phyloP scores from a whole-genome alignment of 2,797 vertebrate species.

The Balearica regulorum region DNA sequence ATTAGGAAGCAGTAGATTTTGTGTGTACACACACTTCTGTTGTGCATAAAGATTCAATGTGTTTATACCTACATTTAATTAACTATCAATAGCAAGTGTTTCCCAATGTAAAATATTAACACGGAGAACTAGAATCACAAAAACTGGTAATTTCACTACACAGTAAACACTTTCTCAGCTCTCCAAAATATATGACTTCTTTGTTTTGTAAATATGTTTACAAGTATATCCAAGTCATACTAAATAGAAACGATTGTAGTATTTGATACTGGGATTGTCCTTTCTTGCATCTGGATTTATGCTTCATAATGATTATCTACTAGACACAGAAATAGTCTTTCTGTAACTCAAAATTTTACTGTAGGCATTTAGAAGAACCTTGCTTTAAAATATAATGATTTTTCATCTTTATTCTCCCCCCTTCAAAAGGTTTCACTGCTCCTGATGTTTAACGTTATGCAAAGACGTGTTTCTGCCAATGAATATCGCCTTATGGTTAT shows the following conservation, averaged over 20 bases:
- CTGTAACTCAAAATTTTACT: constrained; percentile 78
- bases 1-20: not conserved
- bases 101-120: not conserved
- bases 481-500: constrained; percentile 85
- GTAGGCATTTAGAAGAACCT: constrained; percentile 81
- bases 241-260: constrained; percentile 69
- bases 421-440: constrained; percentile 85
- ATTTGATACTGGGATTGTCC: constrained; percentile 69
- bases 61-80: not conserved
- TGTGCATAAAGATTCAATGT: not conserved
- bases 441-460: constrained; percentile 82
- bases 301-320: constrained; percentile 81
- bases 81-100: not conserved
- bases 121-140: constrained; percentile 4
- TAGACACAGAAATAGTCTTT: constrained; percentile 79
- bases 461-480: constrained; percentile 84
- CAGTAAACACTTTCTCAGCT: constrained; percentile 39
- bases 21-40: not conserved
- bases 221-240: constrained; percentile 59
- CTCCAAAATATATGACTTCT: constrained; percentile 57
- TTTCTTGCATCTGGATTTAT: constrained; percentile 73
- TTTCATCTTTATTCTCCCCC: constrained; percentile 84
- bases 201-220: constrained; percentile 75
- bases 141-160: constrained; percentile 11
- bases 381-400: constrained; percentile 85